These are phyloP conservation scores for Ecliptopera silaceata DNA, from an alignment of 2,888 invertebrate genomes.

Conservation along the genomic window DNA sequence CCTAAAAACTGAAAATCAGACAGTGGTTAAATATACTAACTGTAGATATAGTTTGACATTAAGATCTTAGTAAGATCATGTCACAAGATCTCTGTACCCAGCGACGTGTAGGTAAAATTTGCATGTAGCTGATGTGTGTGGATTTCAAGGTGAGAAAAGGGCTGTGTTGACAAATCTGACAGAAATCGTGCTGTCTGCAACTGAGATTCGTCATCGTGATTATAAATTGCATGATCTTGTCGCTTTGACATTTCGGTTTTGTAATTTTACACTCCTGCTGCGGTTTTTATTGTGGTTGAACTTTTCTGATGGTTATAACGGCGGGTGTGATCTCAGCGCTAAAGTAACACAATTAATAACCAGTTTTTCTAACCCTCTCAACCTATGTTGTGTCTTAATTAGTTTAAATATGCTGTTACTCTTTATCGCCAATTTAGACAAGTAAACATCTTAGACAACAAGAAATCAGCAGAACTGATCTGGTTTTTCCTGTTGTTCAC, in stretches of 20 bases:
- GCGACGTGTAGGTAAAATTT: not conserved
- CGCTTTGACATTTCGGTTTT: conserved; percentile 17
- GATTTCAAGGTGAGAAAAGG: not conserved
- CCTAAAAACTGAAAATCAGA: no score
- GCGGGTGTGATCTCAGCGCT: no score
- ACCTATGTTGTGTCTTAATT: no score
- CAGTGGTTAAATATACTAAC: no score
- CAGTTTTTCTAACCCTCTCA: no score
- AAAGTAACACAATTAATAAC: no score
- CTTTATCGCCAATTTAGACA: no score
- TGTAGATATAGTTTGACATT: no score
- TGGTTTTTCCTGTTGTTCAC: not conserved
- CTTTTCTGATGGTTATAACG: not conserved
- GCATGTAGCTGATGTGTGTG: not conserved
- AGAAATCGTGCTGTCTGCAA: conserved; percentile 1
- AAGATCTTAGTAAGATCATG: not conserved
- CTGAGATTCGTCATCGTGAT: conserved; percentile 15
- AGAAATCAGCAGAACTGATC: not conserved
- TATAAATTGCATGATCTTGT: conserved; percentile 19
- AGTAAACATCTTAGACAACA: no score
- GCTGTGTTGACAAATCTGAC: conserved; percentile 3
- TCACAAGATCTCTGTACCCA: not conserved
- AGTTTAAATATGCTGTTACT: no score
- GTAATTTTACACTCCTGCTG: not conserved
- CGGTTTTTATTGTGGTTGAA: not conserved